phyloP scores from a whole-genome alignment of 1,140 invertebrate genomes.

The Aporrectodea caliginosa region DNA sequence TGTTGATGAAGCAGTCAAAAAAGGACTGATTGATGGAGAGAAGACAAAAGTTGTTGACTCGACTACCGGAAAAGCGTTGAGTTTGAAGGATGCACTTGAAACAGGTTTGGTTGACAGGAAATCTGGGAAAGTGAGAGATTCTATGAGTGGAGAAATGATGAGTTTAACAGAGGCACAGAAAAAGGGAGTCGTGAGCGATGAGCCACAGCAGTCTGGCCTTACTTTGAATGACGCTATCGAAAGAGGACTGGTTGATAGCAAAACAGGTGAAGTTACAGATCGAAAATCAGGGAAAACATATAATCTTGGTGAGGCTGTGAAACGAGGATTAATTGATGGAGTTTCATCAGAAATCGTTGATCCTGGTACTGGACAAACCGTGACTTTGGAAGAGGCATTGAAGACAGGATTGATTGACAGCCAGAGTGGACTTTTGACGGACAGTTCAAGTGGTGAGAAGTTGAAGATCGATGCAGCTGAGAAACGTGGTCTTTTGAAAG shows the following conservation, averaged over 20 bases:
- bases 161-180: too few relatives aligned
- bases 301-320: constrained; percentile 64
- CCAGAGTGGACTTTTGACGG: too few relatives aligned
- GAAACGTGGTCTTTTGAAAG: too few relatives aligned
- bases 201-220: too few relatives aligned
- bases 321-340: constrained; percentile 65
- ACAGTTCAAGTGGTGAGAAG: too few relatives aligned
- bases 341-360: too few relatives aligned
- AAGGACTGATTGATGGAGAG: constrained; percentile 19
- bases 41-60: constrained; percentile 24
- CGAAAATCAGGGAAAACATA: constrained; percentile 33
- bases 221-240: constrained; percentile 80
- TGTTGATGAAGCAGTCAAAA: constrained; percentile 72
- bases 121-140: constrained; percentile 68
- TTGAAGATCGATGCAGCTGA: too few relatives aligned
- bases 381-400: too few relatives aligned
- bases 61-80: constrained; percentile 29
- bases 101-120: constrained; percentile 22
- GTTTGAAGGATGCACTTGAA: constrained; percentile 26
- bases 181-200: too few relatives aligned
- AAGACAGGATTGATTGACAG: too few relatives aligned
- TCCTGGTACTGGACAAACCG: too few relatives aligned
- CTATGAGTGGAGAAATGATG: constrained; percentile 67
- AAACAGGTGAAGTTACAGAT: constrained; percentile 34
- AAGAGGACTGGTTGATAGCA: constrained; percentile 61